Conservation (phyloP, 2,113 vertebrate species). For the Amblyopsis rosae region DNA sequence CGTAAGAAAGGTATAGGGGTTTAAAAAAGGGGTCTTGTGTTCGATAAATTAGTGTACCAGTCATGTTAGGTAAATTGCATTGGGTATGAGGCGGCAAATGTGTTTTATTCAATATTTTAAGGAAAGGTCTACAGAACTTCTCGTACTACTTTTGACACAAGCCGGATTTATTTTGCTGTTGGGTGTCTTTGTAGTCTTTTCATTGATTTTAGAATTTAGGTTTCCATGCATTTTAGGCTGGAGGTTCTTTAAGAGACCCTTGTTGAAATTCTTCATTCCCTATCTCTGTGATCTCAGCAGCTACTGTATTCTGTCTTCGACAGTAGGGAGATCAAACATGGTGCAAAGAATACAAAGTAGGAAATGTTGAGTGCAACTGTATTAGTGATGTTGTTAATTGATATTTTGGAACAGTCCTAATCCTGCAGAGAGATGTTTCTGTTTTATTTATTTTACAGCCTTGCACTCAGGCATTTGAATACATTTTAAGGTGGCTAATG, state of each 20-base stretch:
- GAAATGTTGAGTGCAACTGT: slow-evolving; percentile 62
- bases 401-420: slow-evolving; percentile 60
- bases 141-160: slow-evolving; percentile 11
- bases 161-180: slow-evolving; percentile 17
- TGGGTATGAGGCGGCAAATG: background rate
- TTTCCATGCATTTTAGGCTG: slow-evolving; percentile 38
- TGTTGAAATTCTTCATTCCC: slow-evolving; percentile 33
- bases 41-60: slow-evolving; percentile 35
- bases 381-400: slow-evolving; percentile 67
- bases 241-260: slow-evolving; percentile 38
- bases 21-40: background rate
- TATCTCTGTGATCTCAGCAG: slow-evolving; percentile 57
- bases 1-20: slow-evolving; percentile 10
- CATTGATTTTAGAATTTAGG: slow-evolving; percentile 55
- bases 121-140: too few relatives aligned
- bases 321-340: slow-evolving; percentile 57
- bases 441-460: slow-evolving; percentile 45
- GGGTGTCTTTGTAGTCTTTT: slow-evolving; percentile 22
- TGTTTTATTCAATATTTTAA: background rate
- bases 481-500: slow-evolving; percentile 8
- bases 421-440: slow-evolving; percentile 48
- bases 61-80: slow-evolving; percentile 23
- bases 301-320: slow-evolving; percentile 34
- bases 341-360: slow-evolving; percentile 46
- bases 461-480: slow-evolving; percentile 17